Percentiles rank a stretch among this genome's conserved stretches.
These are phyloP conservation scores for Clusia tigrina DNA, from an alignment of 2,888 invertebrate species.

Conservation along the genomic window DNA sequence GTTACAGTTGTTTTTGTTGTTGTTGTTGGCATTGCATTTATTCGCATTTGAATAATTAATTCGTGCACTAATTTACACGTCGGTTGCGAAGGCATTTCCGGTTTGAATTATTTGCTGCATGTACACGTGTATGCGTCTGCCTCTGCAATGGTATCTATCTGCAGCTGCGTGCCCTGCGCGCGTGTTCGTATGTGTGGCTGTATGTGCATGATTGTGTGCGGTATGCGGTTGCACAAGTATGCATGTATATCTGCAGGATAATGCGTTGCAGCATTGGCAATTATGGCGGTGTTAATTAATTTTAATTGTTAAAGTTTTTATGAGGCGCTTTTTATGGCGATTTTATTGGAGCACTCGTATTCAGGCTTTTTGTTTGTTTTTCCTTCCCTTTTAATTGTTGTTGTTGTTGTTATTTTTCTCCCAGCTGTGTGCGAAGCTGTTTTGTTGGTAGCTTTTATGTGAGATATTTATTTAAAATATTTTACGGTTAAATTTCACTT, in stretches of 20 bases:
- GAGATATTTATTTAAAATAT: too few species aligned
- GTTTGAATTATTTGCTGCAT: slow-evolving; percentile 20
- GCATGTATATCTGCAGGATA: not conserved
- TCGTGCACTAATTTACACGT: slow-evolving; percentile 53
- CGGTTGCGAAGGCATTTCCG: slow-evolving; percentile 23
- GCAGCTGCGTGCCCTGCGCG: slow-evolving; percentile 25
- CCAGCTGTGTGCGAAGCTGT: too few species aligned
- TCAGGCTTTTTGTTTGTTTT: slow-evolving; percentile 45
- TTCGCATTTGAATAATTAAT: slow-evolving; percentile 57
- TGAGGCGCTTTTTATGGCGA: slow-evolving; percentile 52
- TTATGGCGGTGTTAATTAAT: not conserved
- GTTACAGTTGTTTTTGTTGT: too few species aligned
- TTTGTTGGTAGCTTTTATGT: too few species aligned
- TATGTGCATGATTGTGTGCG: slow-evolving; percentile 28
- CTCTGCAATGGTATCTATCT: slow-evolving; percentile 18
- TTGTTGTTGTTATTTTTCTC: slow-evolving; percentile 11
- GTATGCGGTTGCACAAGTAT: not conserved
- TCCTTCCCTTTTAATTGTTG: slow-evolving; percentile 22
- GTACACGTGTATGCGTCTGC: not conserved
- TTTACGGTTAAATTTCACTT: too few species aligned
- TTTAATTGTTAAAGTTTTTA: not conserved
- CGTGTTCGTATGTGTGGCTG: not conserved
- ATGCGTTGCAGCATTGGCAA: not conserved
- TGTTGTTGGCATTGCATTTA: slow-evolving; percentile 36
- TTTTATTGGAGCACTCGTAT: slow-evolving; percentile 25